Evolutionary conservation across 2,888 invertebrate genomes (phyloP), one percentile per base, ranked within the genome.

Genomic region (Phytoseiulus persimilis): DNA sequence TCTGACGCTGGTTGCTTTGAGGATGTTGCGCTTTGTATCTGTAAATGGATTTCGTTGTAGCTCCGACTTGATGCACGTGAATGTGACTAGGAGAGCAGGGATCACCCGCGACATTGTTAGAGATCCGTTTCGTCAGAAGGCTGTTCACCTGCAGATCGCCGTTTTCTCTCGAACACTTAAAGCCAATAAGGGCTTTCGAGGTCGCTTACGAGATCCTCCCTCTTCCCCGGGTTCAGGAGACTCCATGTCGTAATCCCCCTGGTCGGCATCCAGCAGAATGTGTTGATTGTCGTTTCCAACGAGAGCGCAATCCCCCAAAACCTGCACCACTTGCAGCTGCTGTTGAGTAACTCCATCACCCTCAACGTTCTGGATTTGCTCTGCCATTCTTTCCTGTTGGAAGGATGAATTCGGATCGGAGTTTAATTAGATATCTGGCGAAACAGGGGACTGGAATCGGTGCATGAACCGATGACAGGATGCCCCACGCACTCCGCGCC

Each of bases 1-100:
- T 87, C 31, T 87, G 87, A 39, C 87, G 87, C 14, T 87, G 87
- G 14, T 87, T 87, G 87, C 87, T 39, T 11, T 87, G 39, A 9
- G 87, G 87, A 87, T 87, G 87, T 45, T 87, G 87, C 5, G 87
- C 87, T 23, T 87, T 87, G 87, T 87, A 87, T 33, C 87, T 87
- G 32, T 23, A 87, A 87, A n/a, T 65, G 65, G 28, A 65, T 23
- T 65, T 28, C 2, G 65, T 18, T 23, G 65, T 65, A 2, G 18
- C 18, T 65, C 9, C 14, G 14, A 14, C 11, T 28, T 65, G 9
- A 46, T 6, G 14, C 9, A n/a, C n/a, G n/a, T n/a, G n/a, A n/a
- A n/a, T n/a, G n/a, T n/a, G n/a, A n/a, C n/a, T n/a, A n/a, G n/a
- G n/a, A n/a, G n/a, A n/a, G n/a, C n/a, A n/a, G n/a, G n/a, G n/a